These are phyloP conservation scores for Disparrhopalites patrizii DNA, from an alignment of 2,888 invertebrate species.

Conservation along the genomic window DNA sequence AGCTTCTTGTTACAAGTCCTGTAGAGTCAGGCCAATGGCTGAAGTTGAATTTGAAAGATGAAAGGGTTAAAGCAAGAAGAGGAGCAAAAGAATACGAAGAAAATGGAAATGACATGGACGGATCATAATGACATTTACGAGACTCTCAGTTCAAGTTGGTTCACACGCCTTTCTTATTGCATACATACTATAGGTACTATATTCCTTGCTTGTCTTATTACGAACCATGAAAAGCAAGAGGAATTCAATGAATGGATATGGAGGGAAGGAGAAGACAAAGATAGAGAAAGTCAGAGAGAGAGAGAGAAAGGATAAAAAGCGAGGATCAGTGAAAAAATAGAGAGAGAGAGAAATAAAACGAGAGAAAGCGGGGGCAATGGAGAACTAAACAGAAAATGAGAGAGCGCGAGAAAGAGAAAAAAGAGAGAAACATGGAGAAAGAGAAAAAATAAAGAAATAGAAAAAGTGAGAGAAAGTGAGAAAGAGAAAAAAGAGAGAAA, in stretches of 20 bases:
- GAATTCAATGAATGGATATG: too few relatives aligned
- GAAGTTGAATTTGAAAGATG: conserved; percentile 33
- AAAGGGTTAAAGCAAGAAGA: conserved; percentile 22
- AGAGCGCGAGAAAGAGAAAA: not conserved
- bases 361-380: not conserved
- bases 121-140: conserved; percentile 28
- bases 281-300: not conserved
- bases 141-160: conserved; percentile 22
- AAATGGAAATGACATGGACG: conserved; percentile 28
- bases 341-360: not conserved
- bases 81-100: too few relatives aligned
- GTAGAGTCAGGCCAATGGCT: conserved; percentile 31
- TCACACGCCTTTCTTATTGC: conserved; percentile 13
- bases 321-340: not conserved
- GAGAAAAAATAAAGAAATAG: not conserved
- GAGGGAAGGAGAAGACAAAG: not conserved
- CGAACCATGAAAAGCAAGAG: not conserved
- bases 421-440: not conserved
- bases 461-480: not conserved
- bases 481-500: too few relatives aligned
- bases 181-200: too few relatives aligned
- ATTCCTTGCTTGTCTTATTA: conserved; percentile 18
- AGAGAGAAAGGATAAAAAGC: not conserved
- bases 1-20: conserved; percentile 13
- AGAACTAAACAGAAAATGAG: not conserved